Conservation (phyloP, 2,888 invertebrate genomes). For the Coelinius sp. region DNA sequence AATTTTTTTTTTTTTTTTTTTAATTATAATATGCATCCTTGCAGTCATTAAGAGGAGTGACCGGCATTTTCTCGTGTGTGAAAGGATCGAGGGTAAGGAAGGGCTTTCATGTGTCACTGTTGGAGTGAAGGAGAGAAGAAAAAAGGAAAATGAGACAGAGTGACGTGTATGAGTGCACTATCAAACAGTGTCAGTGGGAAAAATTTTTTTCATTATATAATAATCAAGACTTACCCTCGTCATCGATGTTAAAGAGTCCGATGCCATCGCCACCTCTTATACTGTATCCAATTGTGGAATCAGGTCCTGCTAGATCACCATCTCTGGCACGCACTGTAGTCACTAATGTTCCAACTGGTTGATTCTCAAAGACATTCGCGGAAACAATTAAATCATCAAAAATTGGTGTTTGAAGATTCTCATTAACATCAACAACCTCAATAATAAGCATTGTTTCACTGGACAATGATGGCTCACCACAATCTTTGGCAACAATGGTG, state of each 20-base stretch:
- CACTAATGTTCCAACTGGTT: conserved; percentile 82
- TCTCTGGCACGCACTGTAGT: conserved; percentile 85
- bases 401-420: conserved; percentile 87
- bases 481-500: conserved; percentile 87
- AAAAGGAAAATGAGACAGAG: conserved; percentile 32
- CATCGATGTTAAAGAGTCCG: conserved; percentile 92
- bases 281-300: conserved; percentile 87
- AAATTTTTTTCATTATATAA: conserved; percentile 6
- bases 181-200: neutral
- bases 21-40: conserved; percentile 30
- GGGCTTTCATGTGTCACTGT: conserved; percentile 41
- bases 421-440: conserved; percentile 94
- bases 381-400: conserved; percentile 86
- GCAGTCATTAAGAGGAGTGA: conserved; percentile 58
- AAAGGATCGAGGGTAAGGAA: conserved; percentile 25
- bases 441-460: conserved; percentile 86
- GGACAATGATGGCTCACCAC: conserved; percentile 85
- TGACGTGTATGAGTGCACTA: conserved; percentile 2
- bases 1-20: conserved; percentile 26
- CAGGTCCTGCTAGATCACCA: conserved; percentile 84
- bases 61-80: conserved; percentile 50
- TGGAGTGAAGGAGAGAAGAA: conserved; percentile 37
- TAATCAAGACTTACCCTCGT: conserved; percentile 78
- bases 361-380: conserved; percentile 86
- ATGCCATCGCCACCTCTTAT: conserved; percentile 91